Evolutionary conservation across 64 coral and sea anemone species (phyloP).

Genomic region (Stichodactyla mertensii): DNA sequence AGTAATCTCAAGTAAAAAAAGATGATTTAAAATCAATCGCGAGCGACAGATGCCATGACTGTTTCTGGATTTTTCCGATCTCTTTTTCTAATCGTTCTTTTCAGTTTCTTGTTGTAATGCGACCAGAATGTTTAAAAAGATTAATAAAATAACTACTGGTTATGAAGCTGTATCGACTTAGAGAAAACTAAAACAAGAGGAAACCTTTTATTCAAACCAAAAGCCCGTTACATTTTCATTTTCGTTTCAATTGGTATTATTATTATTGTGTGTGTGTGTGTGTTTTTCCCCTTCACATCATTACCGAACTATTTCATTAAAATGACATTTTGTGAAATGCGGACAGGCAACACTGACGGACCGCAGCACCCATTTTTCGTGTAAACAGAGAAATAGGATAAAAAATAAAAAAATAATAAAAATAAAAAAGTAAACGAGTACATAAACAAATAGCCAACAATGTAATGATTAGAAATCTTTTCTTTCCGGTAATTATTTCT

Average conservation of each 20-base stretch:
- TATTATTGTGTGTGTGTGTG: neutral
- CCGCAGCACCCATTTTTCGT: neutral
- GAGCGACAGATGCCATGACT: neutral
- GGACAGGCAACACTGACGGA: neutral
- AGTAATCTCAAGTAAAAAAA: neutral
- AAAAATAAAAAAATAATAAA: neutral
- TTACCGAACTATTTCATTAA: neutral
- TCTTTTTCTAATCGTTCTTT: neutral
- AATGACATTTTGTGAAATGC: too few relatives aligned
- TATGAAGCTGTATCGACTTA: neutral
- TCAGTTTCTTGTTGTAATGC: neutral
- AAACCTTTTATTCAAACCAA: conserved; percentile 28
- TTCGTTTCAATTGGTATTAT: conserved; percentile 21
- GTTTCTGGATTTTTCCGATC: neutral
- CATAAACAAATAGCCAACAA: neutral
- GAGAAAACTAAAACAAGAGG: neutral
- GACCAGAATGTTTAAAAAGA: neutral
- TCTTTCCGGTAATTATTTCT: neutral
- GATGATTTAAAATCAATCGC: neutral
- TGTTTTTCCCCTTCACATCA: too few relatives aligned
- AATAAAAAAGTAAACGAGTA: neutral
- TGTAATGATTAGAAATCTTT: neutral
- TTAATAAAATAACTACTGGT: neutral
- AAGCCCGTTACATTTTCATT: neutral
- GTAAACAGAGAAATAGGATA: too few relatives aligned